These are phyloP conservation scores for Ursus arctos DNA, from an alignment of 2,113 vertebrate species.

Conservation along the genomic window DNA sequence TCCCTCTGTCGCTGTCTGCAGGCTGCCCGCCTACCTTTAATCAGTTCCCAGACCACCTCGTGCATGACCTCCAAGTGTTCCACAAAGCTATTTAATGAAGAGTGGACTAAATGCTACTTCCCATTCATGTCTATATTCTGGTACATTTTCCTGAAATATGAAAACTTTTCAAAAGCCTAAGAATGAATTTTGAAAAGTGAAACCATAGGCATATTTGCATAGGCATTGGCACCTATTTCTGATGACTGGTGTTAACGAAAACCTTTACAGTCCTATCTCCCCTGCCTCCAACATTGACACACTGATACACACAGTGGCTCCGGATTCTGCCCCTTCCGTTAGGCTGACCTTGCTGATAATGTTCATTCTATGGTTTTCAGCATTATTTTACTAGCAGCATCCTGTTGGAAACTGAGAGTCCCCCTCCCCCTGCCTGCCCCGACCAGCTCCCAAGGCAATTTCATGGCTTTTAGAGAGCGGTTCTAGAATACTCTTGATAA, in stretches of 20 bases:
- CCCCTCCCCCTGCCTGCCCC: fast-evolving
- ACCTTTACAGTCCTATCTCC: not conserved
- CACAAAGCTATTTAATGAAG: not conserved
- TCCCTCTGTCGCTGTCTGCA: too few relatives aligned
- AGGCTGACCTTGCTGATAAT: not conserved
- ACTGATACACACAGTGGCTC: fast-evolving
- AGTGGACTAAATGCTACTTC: not conserved
- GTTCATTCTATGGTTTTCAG: not conserved
- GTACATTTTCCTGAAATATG: not conserved
- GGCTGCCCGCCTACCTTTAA: not conserved
- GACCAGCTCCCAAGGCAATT: not conserved
- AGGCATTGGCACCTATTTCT: not conserved
- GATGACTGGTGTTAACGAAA: not conserved
- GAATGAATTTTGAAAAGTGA: not conserved
- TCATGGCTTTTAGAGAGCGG: not conserved
- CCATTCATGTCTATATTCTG: not conserved
- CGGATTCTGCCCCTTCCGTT: not conserved
- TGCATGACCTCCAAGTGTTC: not conserved
- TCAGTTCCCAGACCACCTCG: not conserved
- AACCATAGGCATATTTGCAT: not conserved
- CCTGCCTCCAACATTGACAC: fast-evolving
- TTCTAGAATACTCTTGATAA: not conserved
- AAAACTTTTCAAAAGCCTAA: not conserved
- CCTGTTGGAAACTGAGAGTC: not conserved
- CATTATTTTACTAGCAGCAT: not conserved